Evolutionary conservation across 2,797 vertebrate species (phyloP), one percentile per base, ranked within the genome.

Genomic region (Chromobotia macracanthus): DNA sequence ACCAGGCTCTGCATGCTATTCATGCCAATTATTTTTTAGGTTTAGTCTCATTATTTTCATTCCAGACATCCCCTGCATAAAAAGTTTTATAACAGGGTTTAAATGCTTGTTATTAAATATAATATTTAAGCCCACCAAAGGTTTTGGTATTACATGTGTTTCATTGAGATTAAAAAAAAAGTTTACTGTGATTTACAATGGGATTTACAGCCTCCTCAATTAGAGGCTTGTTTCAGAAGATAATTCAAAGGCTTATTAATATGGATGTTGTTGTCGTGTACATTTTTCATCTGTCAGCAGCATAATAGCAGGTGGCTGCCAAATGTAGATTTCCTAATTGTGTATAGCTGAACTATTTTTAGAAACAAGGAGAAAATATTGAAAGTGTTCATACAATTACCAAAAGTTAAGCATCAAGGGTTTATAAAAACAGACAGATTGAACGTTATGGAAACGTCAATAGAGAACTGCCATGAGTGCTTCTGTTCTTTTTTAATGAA

Each of bases 31-130:
- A 48, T 76, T 73, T 25, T 65, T 76, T 69, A 50, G 21, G 5
- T 72, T 77, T 67, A n/a, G 65, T 83, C 75, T 83, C 75, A 16
- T 6, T 75, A 74, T 84, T 64, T 64, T 88, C 86, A 66, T 71
- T 60, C 28, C 68, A 53, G 38, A 69, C 16, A 56, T 6, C 53
- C 48, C 15, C 19, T 58, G 50, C 81, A 82, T 56, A 23, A 28
- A 28, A 56, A 72, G 51, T 68, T 79, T 70, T 75, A 75, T 82
- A 80, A 90, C 87, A 82, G 74, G 83, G 80, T 73, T 77, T 51
- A 78, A 75, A 56, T 53, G 28, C 38, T 60, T 84, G 80, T 63
- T 77, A 82, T 84, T 84, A 80, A 84, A 84, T 70, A 56, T 48
- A 60, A 78, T 66, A 28, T 82, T 82, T 73, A 72, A 77, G 70